phyloP scores from a whole-genome alignment of 2,888 invertebrate genomes.

The Aleiodes alternator region DNA sequence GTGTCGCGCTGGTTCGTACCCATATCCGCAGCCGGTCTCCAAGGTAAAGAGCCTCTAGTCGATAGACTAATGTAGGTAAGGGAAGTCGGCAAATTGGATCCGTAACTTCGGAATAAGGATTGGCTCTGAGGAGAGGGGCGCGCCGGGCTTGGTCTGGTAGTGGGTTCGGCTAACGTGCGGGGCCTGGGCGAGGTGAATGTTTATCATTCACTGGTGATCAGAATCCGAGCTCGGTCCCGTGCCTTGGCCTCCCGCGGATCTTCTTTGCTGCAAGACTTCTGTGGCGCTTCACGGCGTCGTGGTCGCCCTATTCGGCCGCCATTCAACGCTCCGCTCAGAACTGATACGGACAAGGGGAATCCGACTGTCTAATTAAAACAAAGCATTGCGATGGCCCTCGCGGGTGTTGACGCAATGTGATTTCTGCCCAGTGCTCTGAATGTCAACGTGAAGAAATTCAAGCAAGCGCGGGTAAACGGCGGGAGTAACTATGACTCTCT shows the following conservation, averaged over 20 bases:
- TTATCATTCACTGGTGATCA: no score
- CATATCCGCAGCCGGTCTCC: no score
- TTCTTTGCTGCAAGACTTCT: conserved; percentile 58
- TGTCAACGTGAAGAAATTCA: conserved; percentile 81
- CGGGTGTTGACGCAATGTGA: conserved; percentile 79
- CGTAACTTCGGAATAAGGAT: conserved; percentile 76
- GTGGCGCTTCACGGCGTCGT: conserved; percentile 53
- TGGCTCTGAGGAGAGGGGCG: conserved; percentile 78
- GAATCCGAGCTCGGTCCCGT: no score
- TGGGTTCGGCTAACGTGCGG: no score
- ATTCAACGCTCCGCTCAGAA: conserved; percentile 73
- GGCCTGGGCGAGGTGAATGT: no score
- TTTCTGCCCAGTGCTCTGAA: conserved; percentile 81
- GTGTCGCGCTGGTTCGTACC: no score
- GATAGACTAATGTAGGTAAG: conserved; percentile 80
- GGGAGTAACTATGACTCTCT: conserved; percentile 72
- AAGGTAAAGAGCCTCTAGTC: conserved; percentile 61
- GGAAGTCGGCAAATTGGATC: conserved; percentile 83
- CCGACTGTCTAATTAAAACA: conserved; percentile 71
- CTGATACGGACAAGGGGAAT: conserved; percentile 79
- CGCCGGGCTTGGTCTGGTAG: conserved; percentile 77
- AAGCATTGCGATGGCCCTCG: conserved; percentile 80
- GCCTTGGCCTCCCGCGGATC: neutral
- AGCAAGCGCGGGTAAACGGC: conserved; percentile 79
- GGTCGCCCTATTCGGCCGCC: conserved; percentile 75